Evolutionary conservation across 2,797 vertebrate genomes (phyloP).

Genomic region (Phoeniculus purpureus): DNA sequence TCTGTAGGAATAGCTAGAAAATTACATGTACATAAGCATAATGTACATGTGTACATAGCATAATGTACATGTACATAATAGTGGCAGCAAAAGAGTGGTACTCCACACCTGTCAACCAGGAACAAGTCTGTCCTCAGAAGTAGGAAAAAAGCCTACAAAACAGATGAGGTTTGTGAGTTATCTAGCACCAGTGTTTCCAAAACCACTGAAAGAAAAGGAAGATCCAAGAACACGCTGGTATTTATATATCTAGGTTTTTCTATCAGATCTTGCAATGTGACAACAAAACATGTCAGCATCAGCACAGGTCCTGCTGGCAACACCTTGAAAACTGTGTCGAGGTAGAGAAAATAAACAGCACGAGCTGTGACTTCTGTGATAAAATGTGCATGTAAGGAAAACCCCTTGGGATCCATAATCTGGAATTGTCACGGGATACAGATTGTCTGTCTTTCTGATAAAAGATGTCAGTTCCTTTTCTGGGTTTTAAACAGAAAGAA

Average conservation of each 20-base stretch:
- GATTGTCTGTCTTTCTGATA: slow-evolving; percentile 87
- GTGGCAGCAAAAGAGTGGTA: background rate
- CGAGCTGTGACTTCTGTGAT: slow-evolving; percentile 77
- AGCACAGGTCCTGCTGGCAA: slow-evolving; percentile 84
- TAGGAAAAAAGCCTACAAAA: slow-evolving; percentile 27
- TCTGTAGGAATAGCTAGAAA: background rate
- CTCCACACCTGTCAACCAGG: slow-evolving; percentile 27
- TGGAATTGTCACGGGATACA: slow-evolving; percentile 81
- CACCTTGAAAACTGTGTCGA: slow-evolving; percentile 83
- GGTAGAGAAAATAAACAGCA: slow-evolving; percentile 77
- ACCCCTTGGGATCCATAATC: slow-evolving; percentile 90
- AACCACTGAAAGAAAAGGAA: slow-evolving; percentile 62
- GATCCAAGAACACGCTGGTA: slow-evolving; percentile 74
- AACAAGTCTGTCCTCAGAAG: slow-evolving; percentile 43
- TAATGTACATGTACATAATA: no score
- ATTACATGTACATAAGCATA: background rate
- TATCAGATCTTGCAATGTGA: slow-evolving; percentile 87
- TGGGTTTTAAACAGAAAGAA: slow-evolving; percentile 80
- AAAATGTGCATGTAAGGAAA: slow-evolving; percentile 77
- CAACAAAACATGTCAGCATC: slow-evolving; percentile 89
- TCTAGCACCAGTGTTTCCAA: slow-evolving; percentile 52
- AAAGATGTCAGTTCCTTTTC: slow-evolving; percentile 86
- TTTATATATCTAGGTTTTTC: slow-evolving; percentile 79
- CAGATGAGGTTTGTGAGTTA: slow-evolving; percentile 48
- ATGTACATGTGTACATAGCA: no score